Evolutionary conservation across 2,888 invertebrate genomes (phyloP), one percentile per base, ranked within the genome.

Genomic region (Coremacera marginata): DNA sequence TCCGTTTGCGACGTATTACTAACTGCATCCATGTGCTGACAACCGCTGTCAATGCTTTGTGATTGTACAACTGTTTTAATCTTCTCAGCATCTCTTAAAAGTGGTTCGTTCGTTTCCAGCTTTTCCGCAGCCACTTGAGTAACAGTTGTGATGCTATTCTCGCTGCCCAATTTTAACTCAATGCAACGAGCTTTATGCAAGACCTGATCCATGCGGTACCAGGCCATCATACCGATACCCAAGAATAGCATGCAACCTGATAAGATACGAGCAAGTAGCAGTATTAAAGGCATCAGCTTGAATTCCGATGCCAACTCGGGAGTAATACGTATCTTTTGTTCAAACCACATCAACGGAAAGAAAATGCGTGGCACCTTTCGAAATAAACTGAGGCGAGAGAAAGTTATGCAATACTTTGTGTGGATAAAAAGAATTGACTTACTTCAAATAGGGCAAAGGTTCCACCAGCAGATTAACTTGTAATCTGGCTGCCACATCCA

Each of bases 381-480:
- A 60, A 83, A 86, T 8, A 83, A 65, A 5, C 87, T 87, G 65
- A 14, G 22, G 68, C 14, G 11, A 37, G 19, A 52, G 25, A 14
- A 62, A 49, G n/a, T 25, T 22, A n/a, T 3, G n/a, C 2, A 57
- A 60, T 8, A 11, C n/a, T 27, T 5, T 71, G 8, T 11, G 9
- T 19, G 2, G 63, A 8, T 7, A 25, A n/a, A 14, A 11, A n/a
- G 8, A 22, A 37, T 7, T 16, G 19, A 70, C 93, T 92, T 89
- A 95, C 95, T 89, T 88, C 44, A 94, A 91, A 77, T 91, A 90
- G 0, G 90, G 86, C 76, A 91, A 91, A 0, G 94, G 92, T 76
- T 93, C 92, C 5, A 95, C 86, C 37, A 93, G 90, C 27, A 96
- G 90, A 86, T 95, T 96, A 70, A 94, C 90, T 89, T 96, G 96